A percentile compares a stretch with the other conserved stretches of the same genome.
Conservation (phyloP, 2,797 vertebrate genomes). For the Falco biarmicus region DNA sequence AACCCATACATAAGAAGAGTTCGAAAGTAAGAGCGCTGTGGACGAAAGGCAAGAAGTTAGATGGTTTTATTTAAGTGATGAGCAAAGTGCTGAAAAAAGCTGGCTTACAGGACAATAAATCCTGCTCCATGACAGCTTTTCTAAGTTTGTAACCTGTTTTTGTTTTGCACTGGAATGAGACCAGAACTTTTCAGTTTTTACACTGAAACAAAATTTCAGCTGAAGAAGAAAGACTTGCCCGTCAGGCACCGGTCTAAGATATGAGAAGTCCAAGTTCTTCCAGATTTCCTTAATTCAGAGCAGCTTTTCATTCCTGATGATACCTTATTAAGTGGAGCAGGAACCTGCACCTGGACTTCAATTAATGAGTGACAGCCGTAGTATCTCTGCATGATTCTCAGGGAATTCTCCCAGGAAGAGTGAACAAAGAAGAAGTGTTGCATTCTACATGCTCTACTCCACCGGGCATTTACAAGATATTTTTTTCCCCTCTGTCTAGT, state of each 20-base stretch:
- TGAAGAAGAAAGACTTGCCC: background rate
- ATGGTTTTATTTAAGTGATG: background rate
- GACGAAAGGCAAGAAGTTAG: conserved; percentile 55
- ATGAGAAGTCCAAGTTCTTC: background rate
- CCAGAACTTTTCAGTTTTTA: background rate
- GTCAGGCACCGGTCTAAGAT: background rate
- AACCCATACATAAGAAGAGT: conserved; percentile 97
- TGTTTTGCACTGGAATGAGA: background rate
- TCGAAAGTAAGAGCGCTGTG: conserved; percentile 91
- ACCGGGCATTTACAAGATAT: background rate
- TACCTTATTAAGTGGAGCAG: background rate
- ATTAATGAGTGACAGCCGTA: background rate
- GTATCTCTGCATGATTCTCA: background rate
- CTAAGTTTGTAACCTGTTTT: background rate
- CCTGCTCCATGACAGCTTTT: background rate
- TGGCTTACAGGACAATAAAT: background rate
- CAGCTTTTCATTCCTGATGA: background rate
- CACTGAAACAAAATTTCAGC: background rate
- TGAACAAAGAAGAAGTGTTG: background rate
- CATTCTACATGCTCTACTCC: background rate
- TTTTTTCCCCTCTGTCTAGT: background rate
- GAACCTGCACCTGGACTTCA: background rate
- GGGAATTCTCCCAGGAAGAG: background rate
- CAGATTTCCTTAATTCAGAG: background rate
- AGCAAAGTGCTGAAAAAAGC: background rate